Evolutionary conservation across 1,140 invertebrate species (phyloP), one percentile per base, ranked within the genome.

Genomic region (Samia ricini): DNA sequence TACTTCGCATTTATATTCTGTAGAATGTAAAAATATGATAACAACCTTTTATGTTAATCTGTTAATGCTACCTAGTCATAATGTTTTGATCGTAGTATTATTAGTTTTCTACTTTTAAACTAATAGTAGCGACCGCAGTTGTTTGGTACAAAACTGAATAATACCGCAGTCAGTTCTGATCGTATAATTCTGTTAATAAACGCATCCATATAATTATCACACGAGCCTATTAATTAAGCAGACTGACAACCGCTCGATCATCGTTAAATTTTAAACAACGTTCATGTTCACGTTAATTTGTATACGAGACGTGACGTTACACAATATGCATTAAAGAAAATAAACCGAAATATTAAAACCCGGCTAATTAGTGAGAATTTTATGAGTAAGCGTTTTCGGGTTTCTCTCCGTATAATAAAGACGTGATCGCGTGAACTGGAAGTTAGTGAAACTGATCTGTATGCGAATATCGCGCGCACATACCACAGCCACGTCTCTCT

Each of bases 381-480:
- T 57, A 49, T 54, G 23, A 56, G 60, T 26, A 55, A 42, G 24
- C 58, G 49, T 4, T 56, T 56, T 56, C 26, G 23, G 12, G 19
- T 36, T n/a, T 33, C 51, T 19, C 33, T 26, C 20, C 18, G 23
- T 19, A 18, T n/a, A n/a, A n/a, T n/a, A 8, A 24, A 24, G 42
- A 29, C 51, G 4, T 61, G 52, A 23, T 50, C 60, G 23, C 52
- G 48, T 50, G 36, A 49, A 42, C 21, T 15, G 20, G n/a, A n/a
- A n/a, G n/a, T n/a, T n/a, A n/a, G n/a, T n/a, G n/a, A 10, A 42
- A 19, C 48, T 71, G 68, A 77, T 84, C 69, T 78, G 73, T 79
- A 84, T 80, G 77, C 81, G 62, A 62, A 52, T 24, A 72, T 50
- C 59, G 75, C 29, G 65, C 68, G 24, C 67, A 71, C 72, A 60